Conservation (phyloP, 2,888 invertebrate genomes). For the Epinotia bilunana region DNA sequence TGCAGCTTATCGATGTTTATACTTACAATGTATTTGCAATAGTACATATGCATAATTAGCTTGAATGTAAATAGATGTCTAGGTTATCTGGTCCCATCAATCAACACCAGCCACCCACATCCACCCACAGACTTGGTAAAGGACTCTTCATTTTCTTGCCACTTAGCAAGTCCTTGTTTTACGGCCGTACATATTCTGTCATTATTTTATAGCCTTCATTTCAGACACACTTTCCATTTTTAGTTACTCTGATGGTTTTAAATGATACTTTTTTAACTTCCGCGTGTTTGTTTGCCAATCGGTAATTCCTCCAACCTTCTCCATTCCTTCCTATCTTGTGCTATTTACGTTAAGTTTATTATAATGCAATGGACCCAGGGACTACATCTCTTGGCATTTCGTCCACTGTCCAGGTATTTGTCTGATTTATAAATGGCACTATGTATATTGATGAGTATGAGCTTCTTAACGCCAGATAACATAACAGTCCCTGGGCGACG, state of each 20-base stretch:
- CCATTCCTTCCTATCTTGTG: too few species aligned
- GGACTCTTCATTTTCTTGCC: constrained; percentile 26
- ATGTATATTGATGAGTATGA: not conserved
- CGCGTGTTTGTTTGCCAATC: too few species aligned
- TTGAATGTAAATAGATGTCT: constrained; percentile 28
- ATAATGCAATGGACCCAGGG: too few species aligned
- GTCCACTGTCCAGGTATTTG: too few species aligned
- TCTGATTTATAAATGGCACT: too few species aligned
- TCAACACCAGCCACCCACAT: constrained; percentile 24
- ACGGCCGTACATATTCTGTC: not conserved
- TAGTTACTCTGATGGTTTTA: too few species aligned
- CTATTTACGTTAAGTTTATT: too few species aligned
- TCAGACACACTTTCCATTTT: too few species aligned
- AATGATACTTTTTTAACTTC: too few species aligned
- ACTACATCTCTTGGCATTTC: too few species aligned
- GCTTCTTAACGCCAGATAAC: not conserved
- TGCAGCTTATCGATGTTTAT: constrained; percentile 21
- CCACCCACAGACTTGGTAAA: constrained; percentile 20
- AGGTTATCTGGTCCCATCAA: constrained; percentile 28
- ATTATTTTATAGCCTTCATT: not conserved
- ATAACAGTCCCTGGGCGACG: not conserved
- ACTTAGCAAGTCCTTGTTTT: constrained; percentile 11
- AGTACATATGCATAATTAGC: constrained; percentile 20
- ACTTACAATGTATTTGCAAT: constrained; percentile 16
- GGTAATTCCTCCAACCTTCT: too few species aligned